These are phyloP conservation scores for Vidua chalybeata DNA, from an alignment of 2,113 vertebrate genomes.

Conservation along the genomic window DNA sequence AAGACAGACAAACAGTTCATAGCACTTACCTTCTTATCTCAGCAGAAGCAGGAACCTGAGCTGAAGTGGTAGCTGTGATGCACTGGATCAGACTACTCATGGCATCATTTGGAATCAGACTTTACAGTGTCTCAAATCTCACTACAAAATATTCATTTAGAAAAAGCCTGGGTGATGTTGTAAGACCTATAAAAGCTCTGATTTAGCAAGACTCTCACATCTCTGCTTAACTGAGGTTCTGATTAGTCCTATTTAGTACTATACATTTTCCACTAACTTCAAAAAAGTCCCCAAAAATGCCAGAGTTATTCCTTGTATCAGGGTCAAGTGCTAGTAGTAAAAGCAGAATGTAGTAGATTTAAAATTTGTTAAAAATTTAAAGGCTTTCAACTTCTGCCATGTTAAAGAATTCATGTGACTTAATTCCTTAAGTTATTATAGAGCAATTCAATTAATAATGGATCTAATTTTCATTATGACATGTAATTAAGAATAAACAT, in stretches of 20 bases:
- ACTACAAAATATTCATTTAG: background rate
- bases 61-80: background rate
- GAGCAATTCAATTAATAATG: constrained; percentile 35
- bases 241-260: background rate
- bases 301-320: background rate
- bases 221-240: background rate
- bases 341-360: background rate
- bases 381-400: constrained; percentile 7
- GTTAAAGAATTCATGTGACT: constrained; percentile 28
- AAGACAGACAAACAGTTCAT: background rate
- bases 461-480: constrained; percentile 21
- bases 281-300: background rate
- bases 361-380: constrained; percentile 6
- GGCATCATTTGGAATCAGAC: background rate
- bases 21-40: background rate
- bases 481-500: constrained; percentile 45
- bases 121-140: background rate
- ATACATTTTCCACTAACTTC: background rate
- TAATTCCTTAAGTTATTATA: constrained; percentile 12
- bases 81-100: background rate
- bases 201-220: background rate
- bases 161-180: background rate
- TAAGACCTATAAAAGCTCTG: background rate
- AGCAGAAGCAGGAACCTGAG: background rate
- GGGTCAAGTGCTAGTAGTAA: background rate